Percentiles rank a stretch among this genome's conserved stretches.
These are phyloP conservation scores for Scleropages formosus DNA, from an alignment of 2,797 vertebrate species.

Conservation along the genomic window DNA sequence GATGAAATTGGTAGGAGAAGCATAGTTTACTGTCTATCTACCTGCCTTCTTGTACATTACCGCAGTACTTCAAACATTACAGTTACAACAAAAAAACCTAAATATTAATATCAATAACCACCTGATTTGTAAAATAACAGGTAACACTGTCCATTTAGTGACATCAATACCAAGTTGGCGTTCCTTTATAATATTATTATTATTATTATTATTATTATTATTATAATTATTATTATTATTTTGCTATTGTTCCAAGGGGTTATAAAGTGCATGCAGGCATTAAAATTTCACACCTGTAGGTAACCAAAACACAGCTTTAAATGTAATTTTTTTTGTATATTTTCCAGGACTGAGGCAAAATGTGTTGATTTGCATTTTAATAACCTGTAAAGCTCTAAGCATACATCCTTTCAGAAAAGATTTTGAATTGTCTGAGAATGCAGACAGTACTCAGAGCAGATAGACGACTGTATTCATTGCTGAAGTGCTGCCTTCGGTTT, in stretches of 20 bases:
- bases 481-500: slow-evolving; percentile 25
- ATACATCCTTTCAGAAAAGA: slow-evolving; percentile 21
- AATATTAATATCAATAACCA: no score
- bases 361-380: slow-evolving; percentile 31
- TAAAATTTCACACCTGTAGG: slow-evolving; percentile 24
- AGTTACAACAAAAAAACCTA: no score
- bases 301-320: background rate
- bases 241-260: background rate
- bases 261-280: background rate
- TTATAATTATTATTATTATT: background rate
- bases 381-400: slow-evolving; percentile 24
- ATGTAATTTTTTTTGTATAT: slow-evolving; percentile 17
- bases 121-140: no score
- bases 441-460: slow-evolving; percentile 11
- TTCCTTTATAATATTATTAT: no score
- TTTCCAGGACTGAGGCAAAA: slow-evolving; percentile 24
- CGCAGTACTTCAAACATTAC: no score
- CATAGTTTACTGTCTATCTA: no score
- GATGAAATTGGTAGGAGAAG: no score
- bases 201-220: background rate
- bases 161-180: no score
- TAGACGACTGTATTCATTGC: slow-evolving; percentile 22
- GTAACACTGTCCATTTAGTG: no score
- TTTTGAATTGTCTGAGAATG: slow-evolving; percentile 22
- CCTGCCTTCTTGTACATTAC: no score